Evolutionary conservation across 1,140 invertebrate species (phyloP).

Genomic region (Cotesia glomerata): DNA sequence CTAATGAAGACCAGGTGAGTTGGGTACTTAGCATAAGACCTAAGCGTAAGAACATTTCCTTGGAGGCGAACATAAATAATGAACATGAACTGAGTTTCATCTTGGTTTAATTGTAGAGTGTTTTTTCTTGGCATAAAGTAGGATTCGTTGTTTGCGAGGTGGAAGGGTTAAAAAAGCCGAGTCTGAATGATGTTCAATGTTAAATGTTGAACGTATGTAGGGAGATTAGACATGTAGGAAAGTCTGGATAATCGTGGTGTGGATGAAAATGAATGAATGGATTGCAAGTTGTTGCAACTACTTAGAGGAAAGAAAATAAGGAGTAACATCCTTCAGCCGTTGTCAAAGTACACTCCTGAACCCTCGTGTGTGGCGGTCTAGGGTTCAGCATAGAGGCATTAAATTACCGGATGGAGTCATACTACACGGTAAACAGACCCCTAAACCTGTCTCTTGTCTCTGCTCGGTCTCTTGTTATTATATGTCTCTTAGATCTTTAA

Average conservation of each 20-base stretch:
- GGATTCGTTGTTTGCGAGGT: too few species aligned
- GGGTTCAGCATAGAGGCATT: constrained; percentile 10
- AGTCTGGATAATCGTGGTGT: background rate
- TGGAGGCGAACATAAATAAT: too few species aligned
- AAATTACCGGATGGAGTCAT: constrained; percentile 18
- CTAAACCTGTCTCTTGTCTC: constrained; percentile 10
- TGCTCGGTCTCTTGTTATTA: background rate
- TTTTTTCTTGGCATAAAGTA: too few species aligned
- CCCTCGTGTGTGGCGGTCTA: constrained; percentile 15
- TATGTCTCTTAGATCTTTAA: too few species aligned
- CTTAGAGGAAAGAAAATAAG: background rate
- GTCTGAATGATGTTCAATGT: background rate
- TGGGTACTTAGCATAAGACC: too few species aligned
- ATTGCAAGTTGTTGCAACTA: background rate
- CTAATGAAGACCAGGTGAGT: background rate
- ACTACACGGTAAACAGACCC: background rate
- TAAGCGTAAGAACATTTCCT: too few species aligned
- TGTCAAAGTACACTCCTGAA: constrained; percentile 13
- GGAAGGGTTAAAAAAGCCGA: too few species aligned
- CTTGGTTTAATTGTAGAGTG: too few species aligned
- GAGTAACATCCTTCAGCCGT: constrained; percentile 14
- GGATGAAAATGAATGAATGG: background rate
- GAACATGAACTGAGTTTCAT: too few species aligned
- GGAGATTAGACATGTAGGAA: background rate
- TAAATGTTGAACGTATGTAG: background rate